Evolutionary conservation across 37 sponge, comb jelly and placozoan species (phyloP), one percentile per base, ranked within the genome.

Genomic region (Haliclona indistincta): DNA sequence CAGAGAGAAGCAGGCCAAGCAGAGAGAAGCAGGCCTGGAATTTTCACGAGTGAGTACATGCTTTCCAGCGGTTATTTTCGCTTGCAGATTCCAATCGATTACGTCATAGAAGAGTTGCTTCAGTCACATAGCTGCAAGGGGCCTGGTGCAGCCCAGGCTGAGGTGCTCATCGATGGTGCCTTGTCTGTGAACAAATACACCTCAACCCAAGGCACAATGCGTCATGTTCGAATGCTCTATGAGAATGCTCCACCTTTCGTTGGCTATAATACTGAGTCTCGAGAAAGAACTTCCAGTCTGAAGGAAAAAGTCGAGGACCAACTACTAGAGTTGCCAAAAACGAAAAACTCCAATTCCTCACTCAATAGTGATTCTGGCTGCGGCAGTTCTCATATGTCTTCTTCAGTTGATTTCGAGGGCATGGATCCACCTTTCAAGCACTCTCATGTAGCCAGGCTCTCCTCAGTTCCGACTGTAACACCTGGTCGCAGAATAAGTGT

Each of bases 141-240:
- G 20, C 82, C 88, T 36, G 64, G 56, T 20, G 81, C 88, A 39
- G 67, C 39, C 38, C 88, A 87, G 47, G 88, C 81, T 3, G 88
- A 87, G 33, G 64, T 19, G 29, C 39, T 87, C n/a, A 81, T 87
- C 44, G 42, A 52, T 15, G 70, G 54, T 0, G 38, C 77, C 0
- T 29, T 70, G 40, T 40, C 33, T 19, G 32, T 15, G n/a, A 2
- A 20, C 72, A n/a, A n/a, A n/a, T 78, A 71, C 60, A 58, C 22
- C 28, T 20, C n/a, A 3, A 29, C 67, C 52, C 49, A 34, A 19
- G 44, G 47, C 20, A 20, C 32, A 10, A 19, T 44, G 44, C 62
- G 29, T 0, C 11, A 25, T 17, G 69, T 69, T 25, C 23, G 23
- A 8, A n/a, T 7, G 6, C n/a, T 6, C n/a, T n/a, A n/a, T n/a